phyloP scores from a whole-genome alignment of 2,888 invertebrate species.

The Branchipolynoe longqiensis region DNA sequence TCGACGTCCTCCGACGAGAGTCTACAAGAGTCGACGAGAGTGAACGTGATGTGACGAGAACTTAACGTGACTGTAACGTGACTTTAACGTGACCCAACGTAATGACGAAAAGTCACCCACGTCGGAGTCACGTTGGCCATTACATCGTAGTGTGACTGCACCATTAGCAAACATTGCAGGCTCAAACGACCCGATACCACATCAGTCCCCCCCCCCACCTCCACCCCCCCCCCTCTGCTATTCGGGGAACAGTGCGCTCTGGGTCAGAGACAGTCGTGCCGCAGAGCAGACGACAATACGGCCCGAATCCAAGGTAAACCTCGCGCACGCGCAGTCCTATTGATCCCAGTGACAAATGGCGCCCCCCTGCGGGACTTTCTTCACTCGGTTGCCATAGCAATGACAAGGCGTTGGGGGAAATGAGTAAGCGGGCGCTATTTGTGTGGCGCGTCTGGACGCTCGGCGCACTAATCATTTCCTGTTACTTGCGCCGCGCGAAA shows the following conservation, averaged over 20 bases:
- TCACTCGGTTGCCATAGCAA: slow-evolving; percentile 49
- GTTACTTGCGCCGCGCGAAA: slow-evolving; percentile 10
- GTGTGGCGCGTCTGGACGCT: neutral
- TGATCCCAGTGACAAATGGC: slow-evolving; percentile 49
- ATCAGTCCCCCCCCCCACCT: neutral
- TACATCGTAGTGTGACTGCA: no score
- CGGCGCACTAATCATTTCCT: slow-evolving; percentile 38
- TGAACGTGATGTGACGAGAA: no score
- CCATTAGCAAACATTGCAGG: no score
- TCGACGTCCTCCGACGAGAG: no score
- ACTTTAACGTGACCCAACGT: no score
- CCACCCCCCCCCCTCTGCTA: neutral
- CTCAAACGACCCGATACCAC: no score
- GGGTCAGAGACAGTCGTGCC: neutral
- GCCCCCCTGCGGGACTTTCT: slow-evolving; percentile 20
- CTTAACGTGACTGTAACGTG: no score
- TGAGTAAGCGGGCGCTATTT: slow-evolving; percentile 32
- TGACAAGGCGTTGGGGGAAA: slow-evolving; percentile 47
- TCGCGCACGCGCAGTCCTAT: slow-evolving; percentile 40
- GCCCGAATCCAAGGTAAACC: slow-evolving; percentile 43
- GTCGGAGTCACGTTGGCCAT: no score
- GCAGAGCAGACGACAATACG: slow-evolving; percentile 7
- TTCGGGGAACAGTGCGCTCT: neutral
- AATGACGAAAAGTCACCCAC: no score
- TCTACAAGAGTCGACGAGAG: no score